Conservation (phyloP, 2,797 vertebrate genomes). For the Pipistrellus pipistrellus region DNA sequence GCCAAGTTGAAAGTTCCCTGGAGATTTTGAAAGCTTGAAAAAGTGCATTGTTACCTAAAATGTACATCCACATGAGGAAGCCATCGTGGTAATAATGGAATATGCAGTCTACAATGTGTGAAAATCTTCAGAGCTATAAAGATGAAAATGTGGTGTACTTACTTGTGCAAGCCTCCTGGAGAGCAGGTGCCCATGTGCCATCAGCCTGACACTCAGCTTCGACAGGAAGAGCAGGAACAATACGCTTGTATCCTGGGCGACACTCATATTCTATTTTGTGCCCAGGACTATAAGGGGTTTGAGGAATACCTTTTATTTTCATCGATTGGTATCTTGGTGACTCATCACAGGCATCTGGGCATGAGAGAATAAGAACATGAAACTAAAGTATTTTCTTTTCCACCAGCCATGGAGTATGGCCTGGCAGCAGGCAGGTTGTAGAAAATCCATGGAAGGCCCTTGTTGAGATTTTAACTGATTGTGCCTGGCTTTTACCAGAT, state of each 20-base stretch:
- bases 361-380: neutral
- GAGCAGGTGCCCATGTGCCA: neutral
- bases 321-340: conserved; percentile 13
- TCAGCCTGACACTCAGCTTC: neutral
- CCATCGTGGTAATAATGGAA: neutral
- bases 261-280: neutral
- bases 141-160: conserved; percentile 25
- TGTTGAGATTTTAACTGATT: neutral
- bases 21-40: conserved; percentile 41
- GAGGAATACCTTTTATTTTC: neutral
- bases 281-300: neutral
- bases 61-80: conserved; percentile 13
- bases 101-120: neutral
- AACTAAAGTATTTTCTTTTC: neutral
- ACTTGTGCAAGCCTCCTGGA: conserved; percentile 60
- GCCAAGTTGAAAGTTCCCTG: neutral
- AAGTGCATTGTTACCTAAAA: conserved; percentile 17
- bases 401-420: neutral
- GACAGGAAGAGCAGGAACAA: accelerated
- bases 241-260: neutral
- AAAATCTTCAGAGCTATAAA: conserved; percentile 47
- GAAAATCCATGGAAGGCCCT: neutral
- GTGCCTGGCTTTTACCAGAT: neutral
- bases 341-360: conserved; percentile 63
- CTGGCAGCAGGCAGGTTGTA: neutral